These are phyloP conservation scores for Cariama cristata DNA, from an alignment of 2,113 vertebrate species.

Conservation along the genomic window DNA sequence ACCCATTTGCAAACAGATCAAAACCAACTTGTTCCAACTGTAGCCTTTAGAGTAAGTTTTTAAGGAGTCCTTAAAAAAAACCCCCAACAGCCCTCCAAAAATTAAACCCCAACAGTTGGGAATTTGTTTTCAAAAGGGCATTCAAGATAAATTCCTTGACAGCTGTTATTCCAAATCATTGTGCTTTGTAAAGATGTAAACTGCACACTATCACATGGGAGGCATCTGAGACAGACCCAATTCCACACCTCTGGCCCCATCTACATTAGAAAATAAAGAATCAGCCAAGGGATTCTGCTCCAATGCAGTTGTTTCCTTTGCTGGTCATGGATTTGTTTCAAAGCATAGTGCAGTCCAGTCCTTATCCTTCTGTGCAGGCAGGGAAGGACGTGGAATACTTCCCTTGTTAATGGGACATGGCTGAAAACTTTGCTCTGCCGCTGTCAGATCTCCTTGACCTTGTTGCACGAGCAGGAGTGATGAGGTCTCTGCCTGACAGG, in stretches of 20 bases:
- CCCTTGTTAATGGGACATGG: background rate
- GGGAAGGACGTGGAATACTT: background rate
- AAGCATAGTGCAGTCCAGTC: background rate
- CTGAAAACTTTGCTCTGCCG: background rate
- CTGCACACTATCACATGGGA: background rate
- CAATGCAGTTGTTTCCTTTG: background rate
- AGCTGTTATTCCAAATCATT: background rate
- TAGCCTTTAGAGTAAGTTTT: background rate
- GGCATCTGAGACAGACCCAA: background rate
- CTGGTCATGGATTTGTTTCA: background rate
- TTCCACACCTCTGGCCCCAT: background rate
- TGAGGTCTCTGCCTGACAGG: background rate
- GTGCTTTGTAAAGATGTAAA: background rate
- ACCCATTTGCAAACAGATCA: background rate
- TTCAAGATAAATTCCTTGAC: background rate
- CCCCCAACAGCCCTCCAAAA: accelerated
- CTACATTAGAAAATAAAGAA: background rate
- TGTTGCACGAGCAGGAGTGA: background rate
- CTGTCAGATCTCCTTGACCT: background rate
- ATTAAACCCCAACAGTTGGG: background rate
- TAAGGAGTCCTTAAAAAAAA: background rate
- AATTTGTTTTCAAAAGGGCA: background rate
- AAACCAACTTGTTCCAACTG: background rate
- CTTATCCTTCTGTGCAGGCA: background rate
- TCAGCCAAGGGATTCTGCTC: background rate